Percentiles rank a stretch among this genome's conserved stretches.
These are phyloP conservation scores for Erpornis zantholeuca DNA, from an alignment of 2,113 vertebrate species.

Conservation along the genomic window DNA sequence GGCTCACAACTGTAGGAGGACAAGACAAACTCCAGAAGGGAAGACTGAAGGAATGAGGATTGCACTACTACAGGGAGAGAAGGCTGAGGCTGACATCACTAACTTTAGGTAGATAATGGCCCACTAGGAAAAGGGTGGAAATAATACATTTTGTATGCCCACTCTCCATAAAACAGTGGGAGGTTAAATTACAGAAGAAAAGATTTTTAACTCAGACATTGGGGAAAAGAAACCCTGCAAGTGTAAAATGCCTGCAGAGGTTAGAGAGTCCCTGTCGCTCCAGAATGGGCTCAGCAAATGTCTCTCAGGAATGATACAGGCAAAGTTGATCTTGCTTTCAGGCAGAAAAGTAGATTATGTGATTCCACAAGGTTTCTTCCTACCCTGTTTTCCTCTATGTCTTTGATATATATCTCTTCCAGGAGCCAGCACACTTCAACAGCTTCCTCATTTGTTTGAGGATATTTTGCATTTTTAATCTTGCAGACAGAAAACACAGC, in stretches of 20 bases:
- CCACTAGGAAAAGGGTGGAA: background rate
- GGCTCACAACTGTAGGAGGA: background rate
- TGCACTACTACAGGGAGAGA: background rate
- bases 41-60: background rate
- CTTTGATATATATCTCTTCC: background rate
- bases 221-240: background rate
- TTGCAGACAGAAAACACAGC: background rate
- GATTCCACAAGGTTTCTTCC: background rate
- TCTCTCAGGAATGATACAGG: background rate
- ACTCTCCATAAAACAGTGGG: background rate
- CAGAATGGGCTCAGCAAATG: background rate
- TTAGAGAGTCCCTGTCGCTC: background rate
- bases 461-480: background rate
- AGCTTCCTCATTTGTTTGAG: background rate
- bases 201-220: background rate
- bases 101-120: background rate
- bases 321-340: background rate
- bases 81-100: fast-evolving
- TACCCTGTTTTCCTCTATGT: background rate
- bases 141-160: background rate
- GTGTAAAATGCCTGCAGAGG: background rate
- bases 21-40: background rate
- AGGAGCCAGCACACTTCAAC: background rate
- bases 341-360: background rate
- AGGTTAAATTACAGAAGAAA: background rate